These are phyloP conservation scores for Tethea ocularis DNA, from an alignment of 2,888 invertebrate genomes.

Conservation along the genomic window DNA sequence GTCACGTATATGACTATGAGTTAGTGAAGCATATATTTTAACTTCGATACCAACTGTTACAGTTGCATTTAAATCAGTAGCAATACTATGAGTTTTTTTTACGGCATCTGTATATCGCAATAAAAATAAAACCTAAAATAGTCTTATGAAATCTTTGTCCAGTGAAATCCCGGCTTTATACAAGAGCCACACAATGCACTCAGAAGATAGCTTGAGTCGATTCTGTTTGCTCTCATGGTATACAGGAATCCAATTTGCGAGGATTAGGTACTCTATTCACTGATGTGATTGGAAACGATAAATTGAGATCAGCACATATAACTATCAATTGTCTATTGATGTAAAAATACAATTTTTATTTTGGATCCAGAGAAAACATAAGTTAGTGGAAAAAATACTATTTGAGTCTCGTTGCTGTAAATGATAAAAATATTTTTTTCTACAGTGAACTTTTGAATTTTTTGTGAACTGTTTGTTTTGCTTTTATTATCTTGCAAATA, in stretches of 20 bases:
- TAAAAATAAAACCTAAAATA: too few relatives aligned
- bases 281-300: slow-evolving; percentile 51
- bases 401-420: neutral
- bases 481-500: neutral
- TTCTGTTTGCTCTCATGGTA: slow-evolving; percentile 52
- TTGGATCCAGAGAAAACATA: neutral
- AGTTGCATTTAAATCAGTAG: neutral
- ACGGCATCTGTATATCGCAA: neutral
- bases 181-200: slow-evolving; percentile 29
- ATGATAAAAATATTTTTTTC: neutral
- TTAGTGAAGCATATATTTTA: slow-evolving; percentile 1
- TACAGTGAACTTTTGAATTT: neutral
- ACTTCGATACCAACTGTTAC: neutral
- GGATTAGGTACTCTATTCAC: slow-evolving; percentile 53
- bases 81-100: neutral
- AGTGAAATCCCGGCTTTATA: slow-evolving; percentile 17
- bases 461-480: neutral
- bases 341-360: neutral
- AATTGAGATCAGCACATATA: slow-evolving; percentile 19
- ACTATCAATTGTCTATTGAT: slow-evolving; percentile 2
- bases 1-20: neutral
- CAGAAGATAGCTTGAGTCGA: slow-evolving; percentile 37
- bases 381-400: too few relatives aligned
- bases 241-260: slow-evolving; percentile 59
- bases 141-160: neutral